phyloP scores from a whole-genome alignment of 1,140 invertebrate genomes.

The Arctopsyche grandis region DNA sequence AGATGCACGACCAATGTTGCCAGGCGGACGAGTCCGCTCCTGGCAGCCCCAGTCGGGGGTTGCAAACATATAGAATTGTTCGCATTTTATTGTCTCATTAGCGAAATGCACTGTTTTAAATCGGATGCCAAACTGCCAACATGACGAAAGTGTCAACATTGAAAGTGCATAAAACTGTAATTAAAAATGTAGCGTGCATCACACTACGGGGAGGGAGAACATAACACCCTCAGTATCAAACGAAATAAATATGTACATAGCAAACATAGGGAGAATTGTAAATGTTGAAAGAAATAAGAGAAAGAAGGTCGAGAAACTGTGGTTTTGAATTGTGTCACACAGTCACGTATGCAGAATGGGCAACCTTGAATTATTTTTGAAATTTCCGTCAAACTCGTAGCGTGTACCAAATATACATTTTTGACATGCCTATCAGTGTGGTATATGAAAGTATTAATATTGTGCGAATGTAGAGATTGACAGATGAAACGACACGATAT shows the following conservation, averaged over 20 bases:
- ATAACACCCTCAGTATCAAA: too few relatives aligned
- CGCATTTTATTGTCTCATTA: conserved; percentile 22
- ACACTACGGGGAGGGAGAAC: too few relatives aligned
- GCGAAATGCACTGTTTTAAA: background rate
- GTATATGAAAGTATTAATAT: too few relatives aligned
- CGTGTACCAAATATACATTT: background rate
- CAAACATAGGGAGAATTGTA: too few relatives aligned
- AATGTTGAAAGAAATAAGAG: too few relatives aligned
- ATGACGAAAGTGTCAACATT: background rate
- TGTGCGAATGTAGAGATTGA: too few relatives aligned
- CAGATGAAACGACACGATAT: too few relatives aligned
- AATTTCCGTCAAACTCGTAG: background rate
- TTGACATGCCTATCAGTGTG: background rate
- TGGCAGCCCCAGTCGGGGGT: background rate
- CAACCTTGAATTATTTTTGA: background rate
- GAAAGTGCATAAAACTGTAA: too few relatives aligned
- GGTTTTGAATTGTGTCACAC: too few relatives aligned
- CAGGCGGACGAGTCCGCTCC: conserved; percentile 32
- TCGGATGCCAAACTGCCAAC: background rate
- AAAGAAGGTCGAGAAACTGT: too few relatives aligned
- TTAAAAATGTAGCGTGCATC: too few relatives aligned
- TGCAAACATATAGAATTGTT: background rate
- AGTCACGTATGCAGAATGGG: background rate
- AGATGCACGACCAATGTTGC: conserved; percentile 49
- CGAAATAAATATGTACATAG: too few relatives aligned